A percentile compares a stretch with the other conserved stretches of the same genome.
These are phyloP conservation scores for Phenacoccus solenopsis DNA, from an alignment of 1,140 invertebrate species.

Conservation along the genomic window DNA sequence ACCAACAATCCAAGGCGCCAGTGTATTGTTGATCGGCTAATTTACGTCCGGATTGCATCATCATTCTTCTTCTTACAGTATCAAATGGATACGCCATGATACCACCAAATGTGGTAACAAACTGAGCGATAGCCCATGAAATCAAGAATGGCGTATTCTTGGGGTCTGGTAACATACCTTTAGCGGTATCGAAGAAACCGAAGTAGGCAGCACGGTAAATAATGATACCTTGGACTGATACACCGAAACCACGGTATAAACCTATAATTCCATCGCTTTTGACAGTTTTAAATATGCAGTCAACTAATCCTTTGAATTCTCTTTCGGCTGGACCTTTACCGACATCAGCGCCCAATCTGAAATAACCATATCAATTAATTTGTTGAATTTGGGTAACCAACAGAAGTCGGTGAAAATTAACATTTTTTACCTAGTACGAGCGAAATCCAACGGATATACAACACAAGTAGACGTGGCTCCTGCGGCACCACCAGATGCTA, in stretches of 20 bases:
- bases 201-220: slow-evolving; percentile 85
- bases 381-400: background rate
- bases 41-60: slow-evolving; percentile 68
- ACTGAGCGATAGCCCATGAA: slow-evolving; percentile 72
- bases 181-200: slow-evolving; percentile 83
- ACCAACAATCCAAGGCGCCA: slow-evolving; percentile 58
- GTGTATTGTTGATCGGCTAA: slow-evolving; percentile 56
- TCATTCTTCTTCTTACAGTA: slow-evolving; percentile 80
- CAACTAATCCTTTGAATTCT: slow-evolving; percentile 68
- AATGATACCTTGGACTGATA: slow-evolving; percentile 79
- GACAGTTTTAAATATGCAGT: slow-evolving; percentile 72
- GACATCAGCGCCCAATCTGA: slow-evolving; percentile 65
- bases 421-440: slow-evolving; percentile 76
- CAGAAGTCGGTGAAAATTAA: too few relatives aligned
- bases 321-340: slow-evolving; percentile 57
- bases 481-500: slow-evolving; percentile 85
- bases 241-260: slow-evolving; percentile 78
- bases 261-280: slow-evolving; percentile 69
- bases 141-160: slow-evolving; percentile 63
- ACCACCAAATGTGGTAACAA: slow-evolving; percentile 62
- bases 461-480: slow-evolving; percentile 89
- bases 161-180: slow-evolving; percentile 71
- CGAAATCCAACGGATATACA: slow-evolving; percentile 91
- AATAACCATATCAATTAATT: background rate
- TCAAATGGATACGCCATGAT: slow-evolving; percentile 81